Evolutionary conservation across 2,113 vertebrate genomes (phyloP), one percentile per base, ranked within the genome.

Genomic region (Caloenas nicobarica): DNA sequence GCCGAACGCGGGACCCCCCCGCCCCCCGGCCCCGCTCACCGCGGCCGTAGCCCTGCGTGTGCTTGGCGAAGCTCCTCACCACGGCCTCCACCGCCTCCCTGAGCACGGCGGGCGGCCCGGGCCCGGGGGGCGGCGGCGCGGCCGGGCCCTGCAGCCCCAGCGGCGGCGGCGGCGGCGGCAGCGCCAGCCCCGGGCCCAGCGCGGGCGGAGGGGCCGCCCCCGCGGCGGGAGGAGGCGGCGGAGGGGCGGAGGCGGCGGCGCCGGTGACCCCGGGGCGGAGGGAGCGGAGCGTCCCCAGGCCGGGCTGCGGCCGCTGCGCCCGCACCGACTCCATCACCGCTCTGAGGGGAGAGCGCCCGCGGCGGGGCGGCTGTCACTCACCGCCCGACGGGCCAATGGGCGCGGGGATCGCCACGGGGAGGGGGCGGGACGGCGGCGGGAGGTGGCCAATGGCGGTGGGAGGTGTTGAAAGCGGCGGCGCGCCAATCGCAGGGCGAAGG

Each of bases 281-380:
- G 94, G 95, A 98, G 97, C 69, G 98, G 97, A 19, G 97, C 97
- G 16, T 97, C 95, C 97, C 95, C 66, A 99, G 98, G 16, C 99
- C 99, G 18, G 99, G 99, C 97, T 99, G 99, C 61, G 99, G 97
- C 90, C 98, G 96, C 93, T 97, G 98, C 25, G 98, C 97, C 95
- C 98, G 98, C 96, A 99, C 81, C 46, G 99, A 99, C 97, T 99
- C 99, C 99, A 99, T 99, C 97, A 95, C 66, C 68, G 44, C 22
- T 26, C 33, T n/a, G 24, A 54, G 42, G 22, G 9, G 29, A 8
- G 34, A 33, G 44, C 44, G 42, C 70, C 36, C 25, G 25, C 38
- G 29, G 58, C 56, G n/a, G 44, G 31, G 57, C 78, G 16, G 36
- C 48, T 58, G 89, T 60, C 94, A 87, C 71, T 96, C 95, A 79